Conservation (phyloP, 2,797 vertebrate genomes). For the Dermochelys coriacea region DNA sequence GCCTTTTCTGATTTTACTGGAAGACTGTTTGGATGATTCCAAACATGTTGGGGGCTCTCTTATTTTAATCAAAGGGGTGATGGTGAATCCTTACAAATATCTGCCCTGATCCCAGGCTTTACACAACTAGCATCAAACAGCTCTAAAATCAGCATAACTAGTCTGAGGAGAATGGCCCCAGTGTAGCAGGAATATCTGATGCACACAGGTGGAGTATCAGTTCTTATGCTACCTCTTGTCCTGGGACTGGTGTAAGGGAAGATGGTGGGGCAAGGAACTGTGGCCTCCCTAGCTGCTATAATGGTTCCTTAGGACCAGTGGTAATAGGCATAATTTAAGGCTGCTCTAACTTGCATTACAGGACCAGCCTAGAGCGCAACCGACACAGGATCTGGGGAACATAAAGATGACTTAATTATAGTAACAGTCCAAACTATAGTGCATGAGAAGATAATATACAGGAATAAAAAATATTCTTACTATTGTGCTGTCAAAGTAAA, state of each 20-base stretch:
- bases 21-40: not conserved
- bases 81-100: not conserved
- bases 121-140: not conserved
- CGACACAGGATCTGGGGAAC: not conserved
- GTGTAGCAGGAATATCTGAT: not conserved
- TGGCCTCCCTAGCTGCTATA: not conserved
- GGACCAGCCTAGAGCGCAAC: not conserved
- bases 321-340: not conserved
- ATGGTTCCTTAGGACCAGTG: not conserved
- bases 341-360: not conserved
- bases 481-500: constrained; percentile 93
- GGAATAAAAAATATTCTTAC: constrained; percentile 75
- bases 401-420: not conserved
- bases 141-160: not conserved
- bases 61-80: not conserved
- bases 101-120: not conserved
- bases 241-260: not conserved
- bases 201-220: not conserved
- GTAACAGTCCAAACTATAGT: not conserved
- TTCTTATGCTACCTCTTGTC: not conserved
- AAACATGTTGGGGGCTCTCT: not conserved
- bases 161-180: not conserved
- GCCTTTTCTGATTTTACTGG: not conserved
- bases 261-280: not conserved
- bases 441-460: not conserved